Base-by-base conservation (phyloP, 2,888 invertebrate genomes). In the Lithophane socia region DNA sequence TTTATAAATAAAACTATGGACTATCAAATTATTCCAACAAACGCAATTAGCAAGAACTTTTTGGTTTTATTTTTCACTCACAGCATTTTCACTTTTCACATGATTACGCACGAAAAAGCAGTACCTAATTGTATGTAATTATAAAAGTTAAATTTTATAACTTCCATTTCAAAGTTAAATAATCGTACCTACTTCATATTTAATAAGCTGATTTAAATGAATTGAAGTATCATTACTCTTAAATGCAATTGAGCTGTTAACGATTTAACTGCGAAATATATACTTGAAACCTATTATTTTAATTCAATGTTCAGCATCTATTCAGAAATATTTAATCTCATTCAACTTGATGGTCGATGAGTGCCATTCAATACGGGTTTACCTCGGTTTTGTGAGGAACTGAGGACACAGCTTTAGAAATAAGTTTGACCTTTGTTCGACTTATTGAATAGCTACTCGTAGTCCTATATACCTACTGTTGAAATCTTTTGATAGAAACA, bases 351-450 rank as follows among this genome's bases (percentile, higher is more conserved):
- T 56, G 67, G 24, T 18, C 58, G n/a, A 71, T 56, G 70, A 58
- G 42, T 68, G 42, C 44, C 52, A 73, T 81, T 73, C 54, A 84
- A 52, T 56, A 64, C 60, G 47, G n/a, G 42, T 7, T 64, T 60
- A 56, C 68, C 16, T 63, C 47, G 37, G 24, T 71, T 49, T 64
- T 69, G 18, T 69, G 60, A 37, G 5, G 37, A 37, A 37, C 37
- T 37, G 37, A 61, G 61, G 68, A 68, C 70, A 68, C 49, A 47
- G 64, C 75, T 75, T 80, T 37, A 71, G 47, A 79, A 80, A 68
- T 67, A 74, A 80, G 60, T 66, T 74, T 58, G 52, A 75, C 73
- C 71, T 80, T 69, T 71, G 47, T 63, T 67, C 52, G 49, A 60
- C n/a, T 63, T 44, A 68, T 67, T 70, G 44, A 74, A 76, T 73